Evolutionary conservation across 1,140 invertebrate species (phyloP).

Genomic region (Drosophila nigromelanica): DNA sequence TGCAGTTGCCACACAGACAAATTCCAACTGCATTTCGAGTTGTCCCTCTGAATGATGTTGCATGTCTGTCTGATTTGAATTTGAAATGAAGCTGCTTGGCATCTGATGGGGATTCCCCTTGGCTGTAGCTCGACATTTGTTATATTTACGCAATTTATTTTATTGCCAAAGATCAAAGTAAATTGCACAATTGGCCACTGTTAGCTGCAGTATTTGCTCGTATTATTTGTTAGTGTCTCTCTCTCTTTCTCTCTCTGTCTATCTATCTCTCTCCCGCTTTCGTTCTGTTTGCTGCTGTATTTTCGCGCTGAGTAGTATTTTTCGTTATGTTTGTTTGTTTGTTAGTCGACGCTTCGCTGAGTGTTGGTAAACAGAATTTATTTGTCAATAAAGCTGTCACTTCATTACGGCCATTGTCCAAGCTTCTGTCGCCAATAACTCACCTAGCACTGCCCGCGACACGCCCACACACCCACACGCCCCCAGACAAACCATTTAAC

Average conservation of each 20-base stretch:
- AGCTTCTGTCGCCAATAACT: conserved; percentile 62
- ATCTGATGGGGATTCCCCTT: neutral
- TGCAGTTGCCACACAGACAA: conserved; percentile 31
- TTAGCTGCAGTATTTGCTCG: conserved; percentile 25
- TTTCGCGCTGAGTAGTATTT: conserved; percentile 32
- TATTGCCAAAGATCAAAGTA: conserved; percentile 70
- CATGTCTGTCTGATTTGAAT: conserved; percentile 61
- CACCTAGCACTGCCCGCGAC: conserved; percentile 23
- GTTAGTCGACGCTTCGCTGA: conserved; percentile 45
- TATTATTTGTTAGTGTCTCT: conserved; percentile 22
- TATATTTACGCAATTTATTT: conserved; percentile 78
- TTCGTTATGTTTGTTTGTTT: conserved; percentile 29
- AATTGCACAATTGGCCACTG: conserved; percentile 67
- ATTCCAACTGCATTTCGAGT: neutral
- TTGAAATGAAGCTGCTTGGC: conserved; percentile 50
- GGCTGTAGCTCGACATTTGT: conserved; percentile 36
- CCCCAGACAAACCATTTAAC: conserved; percentile 63
- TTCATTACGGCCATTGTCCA: conserved; percentile 76
- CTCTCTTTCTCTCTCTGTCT: neutral
- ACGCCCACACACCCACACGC: neutral
- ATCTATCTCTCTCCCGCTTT: neutral
- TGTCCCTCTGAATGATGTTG: neutral
- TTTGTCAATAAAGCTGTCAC: conserved; percentile 82
- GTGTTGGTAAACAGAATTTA: conserved; percentile 79
- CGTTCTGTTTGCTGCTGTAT: neutral